Evolutionary conservation across 2,888 invertebrate species (phyloP).

Genomic region (Tanaodytes sp.): DNA sequence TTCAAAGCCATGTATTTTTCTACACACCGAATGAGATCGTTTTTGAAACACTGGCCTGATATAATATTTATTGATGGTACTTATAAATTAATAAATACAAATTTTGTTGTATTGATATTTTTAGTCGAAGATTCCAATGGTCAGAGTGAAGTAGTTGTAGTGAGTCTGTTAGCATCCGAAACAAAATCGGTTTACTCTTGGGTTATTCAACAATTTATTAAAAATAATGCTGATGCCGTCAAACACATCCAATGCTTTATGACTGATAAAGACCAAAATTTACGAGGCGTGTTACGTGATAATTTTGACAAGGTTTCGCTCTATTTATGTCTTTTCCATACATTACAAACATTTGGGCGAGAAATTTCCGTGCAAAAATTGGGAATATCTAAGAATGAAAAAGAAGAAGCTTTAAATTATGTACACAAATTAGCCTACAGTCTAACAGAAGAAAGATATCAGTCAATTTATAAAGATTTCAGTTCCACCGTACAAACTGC

Average conservation of each 20-base stretch:
- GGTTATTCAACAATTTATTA: slow-evolving; percentile 15
- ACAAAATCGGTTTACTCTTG: not conserved
- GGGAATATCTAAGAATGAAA: not conserved
- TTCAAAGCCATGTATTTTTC: slow-evolving; percentile 12
- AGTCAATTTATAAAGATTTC: slow-evolving; percentile 19
- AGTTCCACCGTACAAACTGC: slow-evolving; percentile 18
- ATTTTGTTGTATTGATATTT: slow-evolving; percentile 2
- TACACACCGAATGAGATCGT: not conserved
- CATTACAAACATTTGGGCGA: slow-evolving; percentile 3
- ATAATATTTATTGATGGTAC: slow-evolving; percentile 18
- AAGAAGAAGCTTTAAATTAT: not conserved
- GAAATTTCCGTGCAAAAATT: no score
- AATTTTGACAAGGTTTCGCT: not conserved
- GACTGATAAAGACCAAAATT: slow-evolving; percentile 11
- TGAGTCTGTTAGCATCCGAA: not conserved
- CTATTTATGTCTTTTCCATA: not conserved
- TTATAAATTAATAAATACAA: not conserved
- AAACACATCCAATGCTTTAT: not conserved
- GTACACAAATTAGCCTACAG: slow-evolving; percentile 6
- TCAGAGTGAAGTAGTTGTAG: not conserved
- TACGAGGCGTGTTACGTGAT: not conserved
- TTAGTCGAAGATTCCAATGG: slow-evolving; percentile 15
- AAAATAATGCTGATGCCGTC: not conserved
- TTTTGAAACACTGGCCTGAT: slow-evolving; percentile 5
- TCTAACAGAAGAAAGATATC: not conserved